A percentile compares a stretch with the other conserved stretches of the same genome.
phyloP scores from a whole-genome alignment of 2,113 vertebrate species.

The Phaetusa simplex region DNA sequence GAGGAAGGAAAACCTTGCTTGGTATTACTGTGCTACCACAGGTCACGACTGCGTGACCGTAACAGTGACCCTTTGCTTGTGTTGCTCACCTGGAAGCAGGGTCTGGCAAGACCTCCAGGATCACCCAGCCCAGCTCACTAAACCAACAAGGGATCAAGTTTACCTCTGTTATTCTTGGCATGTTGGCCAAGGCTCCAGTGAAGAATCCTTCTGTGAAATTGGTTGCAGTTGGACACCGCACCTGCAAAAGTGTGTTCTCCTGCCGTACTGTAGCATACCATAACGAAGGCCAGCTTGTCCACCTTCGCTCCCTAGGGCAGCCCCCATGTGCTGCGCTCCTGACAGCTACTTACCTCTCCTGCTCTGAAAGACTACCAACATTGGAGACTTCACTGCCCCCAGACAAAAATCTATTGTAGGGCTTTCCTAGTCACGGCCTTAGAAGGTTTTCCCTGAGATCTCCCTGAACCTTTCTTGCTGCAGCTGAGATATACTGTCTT shows the following conservation, averaged over 20 bases:
- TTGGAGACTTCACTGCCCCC: not conserved
- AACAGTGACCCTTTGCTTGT: not conserved
- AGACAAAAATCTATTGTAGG: not conserved
- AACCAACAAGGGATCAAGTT: not conserved
- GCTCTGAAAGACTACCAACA: not conserved
- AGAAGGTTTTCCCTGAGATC: not conserved
- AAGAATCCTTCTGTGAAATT: not conserved
- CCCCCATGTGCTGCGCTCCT: rapidly evolving
- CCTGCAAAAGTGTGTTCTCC: not conserved
- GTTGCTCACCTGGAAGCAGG: not conserved
- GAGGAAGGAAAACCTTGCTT: not conserved
- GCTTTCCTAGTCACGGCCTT: not conserved
- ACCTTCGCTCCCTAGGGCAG: not conserved
- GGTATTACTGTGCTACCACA: not conserved
- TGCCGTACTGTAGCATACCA: rapidly evolving
- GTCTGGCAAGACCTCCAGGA: not conserved
- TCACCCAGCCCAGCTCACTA: not conserved
- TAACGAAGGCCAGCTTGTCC: not conserved
- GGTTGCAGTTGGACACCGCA: not conserved
- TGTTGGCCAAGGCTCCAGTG: not conserved
- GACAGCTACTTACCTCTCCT: not conserved
- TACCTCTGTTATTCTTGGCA: not conserved
- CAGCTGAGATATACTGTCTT: not conserved
- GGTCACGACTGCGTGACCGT: not conserved
- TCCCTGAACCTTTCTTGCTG: not conserved